Evolutionary conservation across 2,797 vertebrate species (phyloP).

Genomic region (Fundulus diaphanus): DNA sequence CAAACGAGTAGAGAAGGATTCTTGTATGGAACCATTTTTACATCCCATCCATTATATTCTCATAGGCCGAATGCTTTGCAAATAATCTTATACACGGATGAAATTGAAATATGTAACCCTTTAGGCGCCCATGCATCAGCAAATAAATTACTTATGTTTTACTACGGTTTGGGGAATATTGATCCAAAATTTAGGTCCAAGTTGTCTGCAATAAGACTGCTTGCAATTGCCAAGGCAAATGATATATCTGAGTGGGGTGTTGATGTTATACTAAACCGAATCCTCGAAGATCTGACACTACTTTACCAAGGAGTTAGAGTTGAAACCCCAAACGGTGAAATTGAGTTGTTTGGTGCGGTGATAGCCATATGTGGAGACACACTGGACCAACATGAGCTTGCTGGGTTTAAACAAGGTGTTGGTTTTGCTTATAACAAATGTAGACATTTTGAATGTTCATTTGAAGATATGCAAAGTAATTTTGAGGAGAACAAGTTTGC

Average conservation of each 20-base stretch:
- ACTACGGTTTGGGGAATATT: not conserved
- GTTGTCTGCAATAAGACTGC: not conserved
- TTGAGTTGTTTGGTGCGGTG: not conserved
- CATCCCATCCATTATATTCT: too few relatives aligned
- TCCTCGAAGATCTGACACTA: not conserved
- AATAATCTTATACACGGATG: conserved; percentile 2
- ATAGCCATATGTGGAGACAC: not conserved
- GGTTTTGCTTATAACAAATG: conserved; percentile 21
- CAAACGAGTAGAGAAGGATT: too few relatives aligned
- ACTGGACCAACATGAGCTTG: not conserved
- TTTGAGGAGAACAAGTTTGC: too few relatives aligned
- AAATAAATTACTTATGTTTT: conserved; percentile 8
- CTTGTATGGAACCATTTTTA: too few relatives aligned
- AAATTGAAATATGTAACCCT: conserved; percentile 15
- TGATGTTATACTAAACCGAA: conserved; percentile 3
- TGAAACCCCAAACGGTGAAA: not conserved
- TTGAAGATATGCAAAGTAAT: too few relatives aligned
- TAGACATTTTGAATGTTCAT: conserved; percentile 13
- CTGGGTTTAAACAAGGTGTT: conserved; percentile 19
- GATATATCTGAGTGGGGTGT: conserved; percentile 1
- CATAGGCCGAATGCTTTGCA: conserved; percentile 13
- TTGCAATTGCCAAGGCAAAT: not conserved
- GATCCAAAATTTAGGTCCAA: conserved; percentile 19
- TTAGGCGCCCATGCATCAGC: not conserved
- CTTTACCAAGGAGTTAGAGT: not conserved